Evolutionary conservation across 2,888 invertebrate genomes (phyloP).

Genomic region (Dryobotodes eremita): DNA sequence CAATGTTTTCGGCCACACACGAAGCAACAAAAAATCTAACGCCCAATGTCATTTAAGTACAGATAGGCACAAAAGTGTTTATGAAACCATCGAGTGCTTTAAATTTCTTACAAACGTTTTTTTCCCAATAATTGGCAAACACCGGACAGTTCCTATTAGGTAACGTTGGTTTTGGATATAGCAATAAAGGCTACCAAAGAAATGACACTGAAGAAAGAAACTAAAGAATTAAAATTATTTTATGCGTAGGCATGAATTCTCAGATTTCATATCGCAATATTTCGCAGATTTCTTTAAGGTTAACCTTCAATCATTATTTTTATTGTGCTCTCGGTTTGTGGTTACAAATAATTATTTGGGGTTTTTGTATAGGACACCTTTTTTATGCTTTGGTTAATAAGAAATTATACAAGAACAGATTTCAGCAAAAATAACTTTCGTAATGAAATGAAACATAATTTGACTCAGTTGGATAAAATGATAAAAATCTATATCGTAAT

Average conservation of each 20-base stretch:
- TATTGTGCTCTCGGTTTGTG: slow-evolving; percentile 16
- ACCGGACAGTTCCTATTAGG: neutral
- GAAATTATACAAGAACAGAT: slow-evolving; percentile 13
- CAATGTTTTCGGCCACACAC: neutral
- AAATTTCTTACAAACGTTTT: neutral
- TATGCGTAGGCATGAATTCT: slow-evolving; percentile 47
- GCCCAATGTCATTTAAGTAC: neutral
- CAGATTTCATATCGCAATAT: slow-evolving; percentile 46
- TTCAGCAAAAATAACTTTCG: slow-evolving; percentile 31
- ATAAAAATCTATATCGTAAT: slow-evolving; percentile 8
- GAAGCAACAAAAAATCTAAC: neutral
- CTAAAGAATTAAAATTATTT: slow-evolving; percentile 26
- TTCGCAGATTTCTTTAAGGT: slow-evolving; percentile 53
- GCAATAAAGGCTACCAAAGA: slow-evolving; percentile 22
- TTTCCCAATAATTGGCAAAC: neutral
- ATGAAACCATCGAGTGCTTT: neutral
- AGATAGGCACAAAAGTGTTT: slow-evolving; percentile 1
- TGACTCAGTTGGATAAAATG: slow-evolving; percentile 11
- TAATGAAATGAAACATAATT: slow-evolving; percentile 19
- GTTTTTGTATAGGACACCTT: slow-evolving; percentile 26
- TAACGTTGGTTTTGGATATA: neutral
- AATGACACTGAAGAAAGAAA: neutral
- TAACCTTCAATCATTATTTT: slow-evolving; percentile 53
- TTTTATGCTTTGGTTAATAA: neutral
- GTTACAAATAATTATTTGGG: slow-evolving; percentile 25